Conservation (phyloP, 2,113 vertebrate genomes). For the Aphyosemion australe region DNA sequence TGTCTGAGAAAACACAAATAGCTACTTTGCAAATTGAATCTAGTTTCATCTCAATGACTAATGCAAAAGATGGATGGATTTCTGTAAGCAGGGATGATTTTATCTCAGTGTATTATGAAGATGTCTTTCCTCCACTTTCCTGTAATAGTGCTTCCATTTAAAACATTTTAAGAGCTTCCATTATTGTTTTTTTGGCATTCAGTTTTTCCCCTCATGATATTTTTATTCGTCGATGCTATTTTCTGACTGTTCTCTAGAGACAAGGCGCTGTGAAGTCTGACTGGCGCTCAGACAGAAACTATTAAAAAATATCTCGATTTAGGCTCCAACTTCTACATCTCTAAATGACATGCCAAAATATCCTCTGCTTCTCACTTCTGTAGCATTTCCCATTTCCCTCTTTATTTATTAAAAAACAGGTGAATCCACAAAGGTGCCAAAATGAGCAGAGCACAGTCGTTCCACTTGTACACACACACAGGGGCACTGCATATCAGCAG, state of each 20-base stretch:
- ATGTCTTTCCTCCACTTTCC: background rate
- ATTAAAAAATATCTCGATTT: slow-evolving; percentile 13
- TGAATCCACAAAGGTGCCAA: background rate
- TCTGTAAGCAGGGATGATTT: background rate
- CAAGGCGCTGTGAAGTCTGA: slow-evolving; percentile 15
- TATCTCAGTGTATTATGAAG: background rate
- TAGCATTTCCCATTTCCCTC: background rate
- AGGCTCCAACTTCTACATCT: slow-evolving; percentile 13
- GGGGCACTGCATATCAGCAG: too few species aligned
- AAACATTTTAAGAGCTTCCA: slow-evolving; percentile 4
- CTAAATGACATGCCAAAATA: slow-evolving; percentile 22
- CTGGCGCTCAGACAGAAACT: slow-evolving; percentile 18
- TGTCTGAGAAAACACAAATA: slow-evolving; percentile 10
- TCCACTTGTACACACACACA: too few species aligned
- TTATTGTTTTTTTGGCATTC: background rate
- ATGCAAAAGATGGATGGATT: background rate
- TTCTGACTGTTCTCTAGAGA: slow-evolving; percentile 17
- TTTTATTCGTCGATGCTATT: background rate
- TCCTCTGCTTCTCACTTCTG: too few species aligned
- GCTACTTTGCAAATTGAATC: background rate
- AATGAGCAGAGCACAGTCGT: too few species aligned
- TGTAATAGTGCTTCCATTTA: slow-evolving; percentile 3
- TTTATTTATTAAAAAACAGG: background rate
- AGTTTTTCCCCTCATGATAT: too few species aligned
- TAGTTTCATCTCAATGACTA: background rate